Percentiles rank a stretch among this genome's conserved stretches.
phyloP scores from a whole-genome alignment of 2,797 vertebrate species.

The Poliocrania exsul region DNA sequence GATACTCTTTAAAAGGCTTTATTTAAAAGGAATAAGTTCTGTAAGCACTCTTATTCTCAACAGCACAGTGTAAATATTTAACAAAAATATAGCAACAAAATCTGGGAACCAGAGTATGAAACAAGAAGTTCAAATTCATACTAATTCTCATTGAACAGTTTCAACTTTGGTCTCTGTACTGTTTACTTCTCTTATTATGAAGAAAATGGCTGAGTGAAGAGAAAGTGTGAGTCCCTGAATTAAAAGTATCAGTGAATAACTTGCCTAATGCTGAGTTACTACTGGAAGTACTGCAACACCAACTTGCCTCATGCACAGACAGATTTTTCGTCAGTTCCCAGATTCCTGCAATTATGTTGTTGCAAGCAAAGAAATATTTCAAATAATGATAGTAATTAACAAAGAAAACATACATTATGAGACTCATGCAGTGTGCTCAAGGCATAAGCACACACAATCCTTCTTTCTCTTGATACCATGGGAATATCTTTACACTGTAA shows the following conservation, averaged over 20 bases:
- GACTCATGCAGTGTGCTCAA: not conserved
- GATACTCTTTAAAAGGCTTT: constrained; percentile 21
- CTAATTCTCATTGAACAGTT: not conserved
- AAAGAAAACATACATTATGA: not conserved
- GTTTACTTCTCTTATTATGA: not conserved
- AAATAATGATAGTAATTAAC: constrained; percentile 26
- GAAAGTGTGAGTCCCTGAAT: not conserved
- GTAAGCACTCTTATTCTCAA: constrained; percentile 18
- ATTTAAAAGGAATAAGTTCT: constrained; percentile 55
- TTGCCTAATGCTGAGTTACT: not conserved
- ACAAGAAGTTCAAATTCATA: not conserved
- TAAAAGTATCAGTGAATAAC: not conserved
- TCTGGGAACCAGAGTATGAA: not conserved
- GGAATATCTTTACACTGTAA: not conserved
- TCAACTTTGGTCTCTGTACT: not conserved
- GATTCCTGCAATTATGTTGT: not conserved
- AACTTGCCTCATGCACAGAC: not conserved
- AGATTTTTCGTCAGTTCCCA: constrained; percentile 1
- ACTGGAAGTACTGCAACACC: not conserved
- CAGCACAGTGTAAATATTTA: not conserved
- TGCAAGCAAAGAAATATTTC: constrained; percentile 9
- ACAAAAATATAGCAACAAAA: constrained; percentile 24
- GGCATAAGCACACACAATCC: not conserved
- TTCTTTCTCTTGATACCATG: not conserved
- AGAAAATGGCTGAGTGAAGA: not conserved